These are phyloP conservation scores for Zootermopsis nevadensis DNA, from an alignment of 2,888 invertebrate genomes.

Conservation along the genomic window DNA sequence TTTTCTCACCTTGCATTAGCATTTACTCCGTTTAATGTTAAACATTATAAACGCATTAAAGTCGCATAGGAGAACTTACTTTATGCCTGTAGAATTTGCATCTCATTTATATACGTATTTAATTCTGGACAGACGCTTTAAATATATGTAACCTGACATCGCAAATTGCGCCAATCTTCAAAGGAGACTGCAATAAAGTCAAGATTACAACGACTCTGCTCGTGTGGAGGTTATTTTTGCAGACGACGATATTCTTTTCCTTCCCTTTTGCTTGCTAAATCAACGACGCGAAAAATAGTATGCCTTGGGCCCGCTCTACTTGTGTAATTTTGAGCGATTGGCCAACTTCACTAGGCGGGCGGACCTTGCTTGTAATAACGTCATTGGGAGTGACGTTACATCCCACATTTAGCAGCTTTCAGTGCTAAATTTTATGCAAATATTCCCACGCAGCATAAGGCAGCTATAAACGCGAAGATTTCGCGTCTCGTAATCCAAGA, in stretches of 20 bases:
- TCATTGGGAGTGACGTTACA: constrained; percentile 10
- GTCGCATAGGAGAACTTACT: too few relatives aligned
- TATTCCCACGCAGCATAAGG: constrained; percentile 20
- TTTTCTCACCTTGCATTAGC: too few relatives aligned
- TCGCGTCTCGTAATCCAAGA: neutral
- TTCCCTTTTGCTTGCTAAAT: constrained; percentile 14
- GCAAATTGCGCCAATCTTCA: too few relatives aligned
- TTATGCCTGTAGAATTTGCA: too few relatives aligned
- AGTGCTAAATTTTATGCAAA: constrained; percentile 42
- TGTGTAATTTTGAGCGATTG: constrained; percentile 35
- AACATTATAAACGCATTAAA: too few relatives aligned
- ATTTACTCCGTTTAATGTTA: too few relatives aligned
- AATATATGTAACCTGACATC: too few relatives aligned
- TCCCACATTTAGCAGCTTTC: constrained; percentile 35
- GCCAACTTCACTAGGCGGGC: constrained; percentile 23
- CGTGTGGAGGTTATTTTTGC: constrained; percentile 26
- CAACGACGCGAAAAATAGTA: constrained; percentile 19
- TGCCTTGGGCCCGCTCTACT: constrained; percentile 17
- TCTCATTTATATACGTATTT: too few relatives aligned
- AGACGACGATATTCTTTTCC: neutral
- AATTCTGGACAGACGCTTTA: too few relatives aligned
- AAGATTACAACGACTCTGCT: neutral
- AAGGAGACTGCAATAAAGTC: neutral
- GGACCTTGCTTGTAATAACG: neutral
- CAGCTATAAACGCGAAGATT: neutral